These are phyloP conservation scores for Fistularia commersonii DNA, from an alignment of 2,797 vertebrate genomes.

Conservation along the genomic window DNA sequence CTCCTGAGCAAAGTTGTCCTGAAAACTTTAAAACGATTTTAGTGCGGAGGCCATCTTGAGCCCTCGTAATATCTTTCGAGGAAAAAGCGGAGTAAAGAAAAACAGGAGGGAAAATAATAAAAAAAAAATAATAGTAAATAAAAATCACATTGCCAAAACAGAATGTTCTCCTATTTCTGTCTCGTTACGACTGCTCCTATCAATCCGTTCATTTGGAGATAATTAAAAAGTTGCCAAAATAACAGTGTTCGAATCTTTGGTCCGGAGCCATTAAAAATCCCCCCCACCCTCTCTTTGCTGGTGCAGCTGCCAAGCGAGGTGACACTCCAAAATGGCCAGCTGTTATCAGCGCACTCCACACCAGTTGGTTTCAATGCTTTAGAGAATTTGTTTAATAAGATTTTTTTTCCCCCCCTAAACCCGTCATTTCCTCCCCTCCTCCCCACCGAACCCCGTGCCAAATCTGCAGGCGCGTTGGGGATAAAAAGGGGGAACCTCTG, in stretches of 20 bases:
- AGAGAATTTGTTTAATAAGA: constrained; percentile 77
- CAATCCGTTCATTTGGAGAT: constrained; percentile 72
- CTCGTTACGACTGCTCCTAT: constrained; percentile 42
- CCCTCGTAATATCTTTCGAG: too few relatives aligned
- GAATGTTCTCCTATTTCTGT: constrained; percentile 36
- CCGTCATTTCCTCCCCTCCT: constrained; percentile 43
- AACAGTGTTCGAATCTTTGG: constrained; percentile 59
- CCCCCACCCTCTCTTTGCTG: constrained; percentile 36
- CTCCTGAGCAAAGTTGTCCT: constrained; percentile 42
- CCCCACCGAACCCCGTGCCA: constrained; percentile 43
- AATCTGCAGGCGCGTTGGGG: constrained; percentile 55
- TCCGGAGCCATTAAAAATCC: constrained; percentile 55
- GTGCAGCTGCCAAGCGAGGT: constrained; percentile 64
- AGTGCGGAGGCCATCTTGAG: constrained; percentile 44
- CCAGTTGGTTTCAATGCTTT: constrained; percentile 75
- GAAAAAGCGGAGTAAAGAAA: too few relatives aligned
- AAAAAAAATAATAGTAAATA: constrained; percentile 17
- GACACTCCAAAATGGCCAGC: constrained; percentile 73
- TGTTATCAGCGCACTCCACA: constrained; percentile 79
- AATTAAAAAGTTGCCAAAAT: constrained; percentile 74
- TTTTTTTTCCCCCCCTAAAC: constrained; percentile 39
- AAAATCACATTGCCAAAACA: constrained; percentile 29
- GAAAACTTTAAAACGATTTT: constrained; percentile 41
- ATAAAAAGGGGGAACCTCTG: constrained; percentile 48
- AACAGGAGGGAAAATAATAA: too few relatives aligned